Percentiles rank a stretch among this genome's conserved stretches.
These are phyloP conservation scores for Intellagama lesueurii DNA, from an alignment of 2,797 vertebrate species.

Conservation along the genomic window DNA sequence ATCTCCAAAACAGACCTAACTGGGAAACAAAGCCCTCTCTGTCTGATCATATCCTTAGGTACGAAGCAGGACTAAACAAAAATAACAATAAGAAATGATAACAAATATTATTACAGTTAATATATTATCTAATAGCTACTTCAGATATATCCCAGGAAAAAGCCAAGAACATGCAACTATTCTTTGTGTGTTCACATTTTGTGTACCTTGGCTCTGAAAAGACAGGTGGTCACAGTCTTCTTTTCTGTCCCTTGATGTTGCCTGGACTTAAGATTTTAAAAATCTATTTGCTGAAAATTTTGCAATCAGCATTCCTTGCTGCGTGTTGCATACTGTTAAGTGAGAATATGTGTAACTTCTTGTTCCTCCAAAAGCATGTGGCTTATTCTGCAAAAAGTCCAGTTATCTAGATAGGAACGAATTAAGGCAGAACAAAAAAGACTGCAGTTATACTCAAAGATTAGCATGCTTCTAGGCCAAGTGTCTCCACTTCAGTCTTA, in stretches of 20 bases:
- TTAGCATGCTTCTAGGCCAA: not conserved
- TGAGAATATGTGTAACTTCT: not conserved
- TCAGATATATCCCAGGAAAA: not conserved
- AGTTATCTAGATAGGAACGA: conserved; percentile 32
- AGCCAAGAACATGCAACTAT: not conserved
- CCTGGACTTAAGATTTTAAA: not conserved
- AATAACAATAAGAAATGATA: too few relatives aligned
- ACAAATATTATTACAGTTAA: not conserved
- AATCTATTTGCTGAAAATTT: conserved; percentile 31
- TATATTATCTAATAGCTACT: not conserved
- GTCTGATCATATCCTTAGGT: too few relatives aligned
- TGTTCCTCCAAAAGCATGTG: not conserved
- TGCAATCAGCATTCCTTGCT: conserved; percentile 21
- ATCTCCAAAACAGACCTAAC: too few relatives aligned
- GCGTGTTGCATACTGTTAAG: not conserved
- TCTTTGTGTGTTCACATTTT: not conserved
- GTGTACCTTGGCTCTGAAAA: not conserved
- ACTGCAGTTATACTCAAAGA: conserved; percentile 23
- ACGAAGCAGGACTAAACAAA: too few relatives aligned
- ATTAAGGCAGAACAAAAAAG: not conserved
- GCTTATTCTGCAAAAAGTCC: conserved; percentile 35
- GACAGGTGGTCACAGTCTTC: not conserved
- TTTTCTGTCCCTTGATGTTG: not conserved
- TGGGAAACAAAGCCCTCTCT: too few relatives aligned
- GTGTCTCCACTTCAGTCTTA: conserved; percentile 16